phyloP scores from a whole-genome alignment of 2,113 vertebrate genomes.

The Cnemophilus loriae region DNA sequence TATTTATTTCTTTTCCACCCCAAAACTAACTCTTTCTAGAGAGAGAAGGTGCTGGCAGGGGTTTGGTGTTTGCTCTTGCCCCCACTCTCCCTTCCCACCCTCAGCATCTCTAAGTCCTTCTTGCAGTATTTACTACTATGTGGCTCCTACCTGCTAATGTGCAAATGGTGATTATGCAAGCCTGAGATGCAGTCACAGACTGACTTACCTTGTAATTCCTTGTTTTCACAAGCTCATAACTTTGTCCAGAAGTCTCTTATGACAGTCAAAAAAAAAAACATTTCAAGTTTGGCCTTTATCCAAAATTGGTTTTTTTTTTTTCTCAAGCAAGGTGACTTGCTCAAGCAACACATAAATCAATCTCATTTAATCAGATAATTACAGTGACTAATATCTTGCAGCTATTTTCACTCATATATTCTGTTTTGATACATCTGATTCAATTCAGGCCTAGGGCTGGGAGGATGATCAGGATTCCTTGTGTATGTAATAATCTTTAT shows the following conservation, averaged over 20 bases:
- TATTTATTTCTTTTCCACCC: not conserved
- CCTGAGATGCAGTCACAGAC: not conserved
- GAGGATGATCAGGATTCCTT: not conserved
- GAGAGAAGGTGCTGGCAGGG: not conserved
- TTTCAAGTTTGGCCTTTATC: not conserved
- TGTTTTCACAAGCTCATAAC: conserved; percentile 3
- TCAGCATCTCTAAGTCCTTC: not conserved
- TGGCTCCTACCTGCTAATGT: not conserved
- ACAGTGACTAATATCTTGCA: not conserved
- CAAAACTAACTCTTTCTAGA: not conserved
- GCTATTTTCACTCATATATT: not conserved
- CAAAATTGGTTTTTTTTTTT: not conserved
- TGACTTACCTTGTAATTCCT: not conserved
- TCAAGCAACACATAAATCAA: not conserved
- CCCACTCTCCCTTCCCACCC: not conserved
- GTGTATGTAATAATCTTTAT: not conserved
- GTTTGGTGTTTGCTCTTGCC: not conserved
- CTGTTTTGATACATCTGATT: not conserved
- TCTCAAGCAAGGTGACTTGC: not conserved
- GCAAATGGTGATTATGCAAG: not conserved
- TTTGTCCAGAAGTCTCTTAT: not conserved
- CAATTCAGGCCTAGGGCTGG: not conserved
- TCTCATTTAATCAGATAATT: not conserved
- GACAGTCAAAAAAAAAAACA: not conserved
- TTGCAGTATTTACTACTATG: not conserved